Base-by-base conservation (phyloP, 2,113 vertebrate species). In the Struthidea cinerea region DNA sequence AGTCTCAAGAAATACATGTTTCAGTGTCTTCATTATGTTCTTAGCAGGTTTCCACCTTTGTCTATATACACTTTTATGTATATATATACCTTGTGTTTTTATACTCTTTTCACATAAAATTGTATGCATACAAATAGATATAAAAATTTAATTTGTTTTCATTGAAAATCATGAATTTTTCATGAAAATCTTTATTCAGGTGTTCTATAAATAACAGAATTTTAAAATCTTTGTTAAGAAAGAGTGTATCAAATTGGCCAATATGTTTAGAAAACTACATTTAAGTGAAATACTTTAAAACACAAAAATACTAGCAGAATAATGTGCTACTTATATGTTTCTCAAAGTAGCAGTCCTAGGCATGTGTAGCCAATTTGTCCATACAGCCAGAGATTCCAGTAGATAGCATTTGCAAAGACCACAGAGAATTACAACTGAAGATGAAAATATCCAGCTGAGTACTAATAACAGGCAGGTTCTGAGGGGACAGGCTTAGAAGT, bases 361-460 rank as follows among this genome's bases (percentile, higher is more conserved):
- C 75, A 79, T 93, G 92, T 93, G 67, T 91, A 94, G 74, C 44
- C 81, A 95, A 91, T 96, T 96, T 96, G 92, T 97, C 94, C 94
- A 46, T 91, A 63, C 65, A 96, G 44, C 59, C 60, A 89, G 80
- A 96, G 83, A 96, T 96, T 94, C 63, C 86, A 94, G 80, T 47
- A 96, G 87, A 93, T 57, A 95, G 63, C 50, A 90, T 97, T 96
- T 97, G 68, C 87, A 94, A 90, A 97, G 95, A 83, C 79, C 89
- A 91, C 79, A 97, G 96, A 96, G 95, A 97, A 94, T 94, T 97
- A 95, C 94, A 87, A 91, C 57, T 95, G 93, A 97, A 97, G 96
- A 98, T 97, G 93, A 97, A 97, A 97, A 94, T 96, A 96, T 94
- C 91, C 92, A 95, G 95, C 97, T 98, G 93, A 98, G 93, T 96